Conservation (phyloP, 2,113 vertebrate species). For the Melanerpes formicivorus region DNA sequence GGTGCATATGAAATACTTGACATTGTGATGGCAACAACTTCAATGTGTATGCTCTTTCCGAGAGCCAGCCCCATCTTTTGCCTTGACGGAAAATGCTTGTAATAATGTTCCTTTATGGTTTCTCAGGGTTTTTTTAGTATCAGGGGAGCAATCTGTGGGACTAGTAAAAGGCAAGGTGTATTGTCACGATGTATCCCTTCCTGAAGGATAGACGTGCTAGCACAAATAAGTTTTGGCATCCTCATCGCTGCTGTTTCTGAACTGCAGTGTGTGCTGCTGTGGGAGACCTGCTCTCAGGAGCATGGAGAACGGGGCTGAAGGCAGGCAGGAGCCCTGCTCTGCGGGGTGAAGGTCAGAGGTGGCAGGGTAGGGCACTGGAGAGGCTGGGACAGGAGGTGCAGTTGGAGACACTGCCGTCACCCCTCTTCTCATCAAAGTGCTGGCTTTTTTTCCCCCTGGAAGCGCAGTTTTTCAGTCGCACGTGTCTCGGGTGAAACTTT, state of each 20-base stretch:
- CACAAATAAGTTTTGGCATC: background rate
- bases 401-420: background rate
- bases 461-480: background rate
- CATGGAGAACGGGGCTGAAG: accelerated
- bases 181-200: background rate
- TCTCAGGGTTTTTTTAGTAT: background rate
- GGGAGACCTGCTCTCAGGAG: background rate
- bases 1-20: background rate
- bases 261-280: accelerated
- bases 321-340: background rate
- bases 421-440: background rate
- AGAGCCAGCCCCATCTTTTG: background rate
- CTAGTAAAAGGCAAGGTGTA: background rate
- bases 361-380: background rate
- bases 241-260: background rate
- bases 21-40: background rate
- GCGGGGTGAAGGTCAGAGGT: background rate
- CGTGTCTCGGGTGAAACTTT: conserved; percentile 41
- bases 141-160: background rate
- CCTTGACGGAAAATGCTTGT: background rate
- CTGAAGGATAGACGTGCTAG: accelerated
- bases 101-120: background rate
- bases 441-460: background rate
- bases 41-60: accelerated
- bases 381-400: background rate